phyloP scores from a whole-genome alignment of 2,113 vertebrate species.

The Perognathus longimembris region DNA sequence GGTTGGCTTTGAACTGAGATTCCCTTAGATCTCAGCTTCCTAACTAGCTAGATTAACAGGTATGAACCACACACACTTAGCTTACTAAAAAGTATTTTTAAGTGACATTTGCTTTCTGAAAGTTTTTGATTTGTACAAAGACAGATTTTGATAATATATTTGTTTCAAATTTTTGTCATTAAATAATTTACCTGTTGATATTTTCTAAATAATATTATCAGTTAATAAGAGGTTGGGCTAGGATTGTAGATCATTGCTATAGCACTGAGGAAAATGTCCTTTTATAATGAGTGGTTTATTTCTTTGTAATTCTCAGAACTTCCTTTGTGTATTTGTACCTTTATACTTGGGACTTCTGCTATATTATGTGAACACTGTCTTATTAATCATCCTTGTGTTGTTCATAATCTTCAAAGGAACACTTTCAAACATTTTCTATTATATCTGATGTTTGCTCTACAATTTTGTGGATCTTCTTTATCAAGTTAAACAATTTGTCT shows the following conservation, averaged over 20 bases:
- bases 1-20: no score
- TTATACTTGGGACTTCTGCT: background rate
- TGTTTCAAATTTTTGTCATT: background rate
- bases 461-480: constrained; percentile 7
- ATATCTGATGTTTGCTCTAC: background rate
- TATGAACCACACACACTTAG: no score
- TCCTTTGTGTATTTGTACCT: background rate
- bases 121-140: background rate
- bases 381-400: background rate
- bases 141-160: background rate
- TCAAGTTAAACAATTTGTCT: background rate
- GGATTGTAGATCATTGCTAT: background rate
- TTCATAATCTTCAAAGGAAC: background rate
- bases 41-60: no score
- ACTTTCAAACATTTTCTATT: background rate
- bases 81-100: background rate
- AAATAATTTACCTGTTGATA: background rate
- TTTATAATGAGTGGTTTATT: background rate
- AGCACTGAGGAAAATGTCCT: background rate
- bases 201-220: background rate
- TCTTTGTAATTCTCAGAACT: constrained; percentile 12
- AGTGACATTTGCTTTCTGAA: background rate
- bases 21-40: no score
- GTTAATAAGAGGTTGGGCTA: background rate
- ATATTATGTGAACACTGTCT: background rate